Conservation (phyloP, 2,113 vertebrate genomes). For the Narcine bancroftii region DNA sequence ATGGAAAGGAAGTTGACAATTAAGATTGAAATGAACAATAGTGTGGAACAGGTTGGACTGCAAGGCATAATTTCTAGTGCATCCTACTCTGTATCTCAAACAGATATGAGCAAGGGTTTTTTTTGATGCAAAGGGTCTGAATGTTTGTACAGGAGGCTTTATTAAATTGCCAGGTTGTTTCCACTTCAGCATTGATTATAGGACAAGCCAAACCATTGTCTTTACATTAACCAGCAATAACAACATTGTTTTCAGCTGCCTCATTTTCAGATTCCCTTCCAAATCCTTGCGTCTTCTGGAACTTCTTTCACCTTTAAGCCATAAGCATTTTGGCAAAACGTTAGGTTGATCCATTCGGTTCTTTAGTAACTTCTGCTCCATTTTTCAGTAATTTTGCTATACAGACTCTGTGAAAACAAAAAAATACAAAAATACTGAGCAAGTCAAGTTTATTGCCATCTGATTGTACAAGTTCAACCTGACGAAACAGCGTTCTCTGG, state of each 20-base stretch:
- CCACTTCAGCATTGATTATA: not conserved
- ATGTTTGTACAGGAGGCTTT: not conserved
- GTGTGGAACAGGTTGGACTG: no score
- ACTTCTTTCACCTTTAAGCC: not conserved
- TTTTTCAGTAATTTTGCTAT: not conserved
- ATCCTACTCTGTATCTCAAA: not conserved
- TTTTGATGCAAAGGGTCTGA: not conserved
- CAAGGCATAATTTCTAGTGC: not conserved
- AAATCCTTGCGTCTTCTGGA: not conserved
- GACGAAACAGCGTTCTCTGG: no score
- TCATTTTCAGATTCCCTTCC: not conserved
- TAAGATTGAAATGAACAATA: not conserved
- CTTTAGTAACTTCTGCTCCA: not conserved
- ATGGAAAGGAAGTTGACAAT: not conserved
- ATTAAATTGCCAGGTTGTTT: not conserved
- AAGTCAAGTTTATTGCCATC: no score
- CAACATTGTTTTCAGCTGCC: not conserved
- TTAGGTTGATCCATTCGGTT: not conserved
- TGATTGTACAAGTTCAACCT: no score
- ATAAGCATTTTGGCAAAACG: not conserved
- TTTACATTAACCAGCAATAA: not conserved
- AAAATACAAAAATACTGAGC: no score
- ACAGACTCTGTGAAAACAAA: no score
- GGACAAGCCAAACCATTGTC: not conserved
- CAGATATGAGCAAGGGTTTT: not conserved